Percentiles rank a stretch among this genome's conserved stretches.
Conservation (phyloP, 2,888 invertebrate species). For the Dichetophora obliterata region DNA sequence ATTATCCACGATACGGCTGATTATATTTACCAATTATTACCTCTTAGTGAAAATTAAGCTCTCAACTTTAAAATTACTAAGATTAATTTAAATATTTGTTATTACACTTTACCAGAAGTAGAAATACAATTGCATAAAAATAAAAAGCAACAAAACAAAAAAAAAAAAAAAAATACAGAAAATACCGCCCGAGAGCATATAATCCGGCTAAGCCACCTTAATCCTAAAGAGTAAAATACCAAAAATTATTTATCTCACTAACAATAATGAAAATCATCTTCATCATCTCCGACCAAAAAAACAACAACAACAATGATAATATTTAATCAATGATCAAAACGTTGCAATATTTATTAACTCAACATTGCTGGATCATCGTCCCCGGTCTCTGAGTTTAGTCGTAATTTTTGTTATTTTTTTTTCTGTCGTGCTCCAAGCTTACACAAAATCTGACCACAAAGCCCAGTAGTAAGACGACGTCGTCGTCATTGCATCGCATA, state of each 20-base stretch:
- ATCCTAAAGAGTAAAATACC: not conserved
- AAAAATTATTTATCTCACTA: not conserved
- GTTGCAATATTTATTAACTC: constrained; percentile 32
- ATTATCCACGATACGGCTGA: no score
- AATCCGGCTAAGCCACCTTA: not conserved
- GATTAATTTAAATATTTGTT: constrained; percentile 11
- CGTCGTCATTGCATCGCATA: constrained; percentile 11
- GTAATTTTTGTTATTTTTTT: not conserved
- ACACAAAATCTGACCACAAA: constrained; percentile 4
- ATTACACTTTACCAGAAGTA: not conserved
- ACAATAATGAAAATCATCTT: not conserved
- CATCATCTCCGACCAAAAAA: not conserved
- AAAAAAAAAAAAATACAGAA: not conserved
- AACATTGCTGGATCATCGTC: not conserved
- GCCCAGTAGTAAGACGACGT: constrained; percentile 15
- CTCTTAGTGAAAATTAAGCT: not conserved
- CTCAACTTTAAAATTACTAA: not conserved
- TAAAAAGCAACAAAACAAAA: not conserved
- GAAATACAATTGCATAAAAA: not conserved
- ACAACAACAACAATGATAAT: constrained; percentile 9
- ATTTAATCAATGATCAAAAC: constrained; percentile 35
- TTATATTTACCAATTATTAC: no score
- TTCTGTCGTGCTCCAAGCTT: not conserved
- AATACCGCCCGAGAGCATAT: not conserved
- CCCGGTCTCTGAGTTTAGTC: not conserved